These are phyloP conservation scores for Rhea pennata DNA, from an alignment of 2,113 vertebrate species.

Conservation along the genomic window DNA sequence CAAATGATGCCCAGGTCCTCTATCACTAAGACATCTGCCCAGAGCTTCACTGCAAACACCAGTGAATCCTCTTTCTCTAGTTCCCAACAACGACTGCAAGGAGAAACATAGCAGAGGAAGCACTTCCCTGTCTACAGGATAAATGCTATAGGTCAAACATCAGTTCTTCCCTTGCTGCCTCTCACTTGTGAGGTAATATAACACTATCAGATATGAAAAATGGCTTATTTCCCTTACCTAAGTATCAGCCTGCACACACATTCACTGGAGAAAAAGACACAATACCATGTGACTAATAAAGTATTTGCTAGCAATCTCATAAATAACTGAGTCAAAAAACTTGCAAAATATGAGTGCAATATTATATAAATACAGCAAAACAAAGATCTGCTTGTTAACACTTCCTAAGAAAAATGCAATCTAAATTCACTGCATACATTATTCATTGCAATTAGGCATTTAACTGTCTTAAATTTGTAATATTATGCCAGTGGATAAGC, in stretches of 20 bases:
- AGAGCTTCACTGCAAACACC: not conserved
- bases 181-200: not conserved
- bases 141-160: not conserved
- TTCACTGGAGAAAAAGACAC: not conserved
- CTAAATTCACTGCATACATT: conserved; percentile 27
- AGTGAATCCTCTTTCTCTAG: not conserved
- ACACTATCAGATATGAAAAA: not conserved
- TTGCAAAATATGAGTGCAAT: not conserved
- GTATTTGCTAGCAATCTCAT: conserved; percentile 29
- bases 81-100: not conserved
- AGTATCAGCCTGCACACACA: not conserved
- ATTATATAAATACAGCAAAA: conserved; percentile 6
- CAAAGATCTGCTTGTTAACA: conserved; percentile 6
- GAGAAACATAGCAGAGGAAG: not conserved
- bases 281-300: not conserved
- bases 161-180: not conserved
- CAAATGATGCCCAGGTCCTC: not conserved
- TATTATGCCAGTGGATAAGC: not conserved
- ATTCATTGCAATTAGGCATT: conserved; percentile 42
- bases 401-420: not conserved
- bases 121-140: not conserved
- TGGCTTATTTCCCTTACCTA: not conserved
- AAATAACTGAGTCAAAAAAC: conserved; percentile 32
- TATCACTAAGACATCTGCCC: not conserved
- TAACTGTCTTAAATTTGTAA: conserved; percentile 12